Conservation (phyloP, 2,113 vertebrate genomes). For the Pterocles burchelli region DNA sequence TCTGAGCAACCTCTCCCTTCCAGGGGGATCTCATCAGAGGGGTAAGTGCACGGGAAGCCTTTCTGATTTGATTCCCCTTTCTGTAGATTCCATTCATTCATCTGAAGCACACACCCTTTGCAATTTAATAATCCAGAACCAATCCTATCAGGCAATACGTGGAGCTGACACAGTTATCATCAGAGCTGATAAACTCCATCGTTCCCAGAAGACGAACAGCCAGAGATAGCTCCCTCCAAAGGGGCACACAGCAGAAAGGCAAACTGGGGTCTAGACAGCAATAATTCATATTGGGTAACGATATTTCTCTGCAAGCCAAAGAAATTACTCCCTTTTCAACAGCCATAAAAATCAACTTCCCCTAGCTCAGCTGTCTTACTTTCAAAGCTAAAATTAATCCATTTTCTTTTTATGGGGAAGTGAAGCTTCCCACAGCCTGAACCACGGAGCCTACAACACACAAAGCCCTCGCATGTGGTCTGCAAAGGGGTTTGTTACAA, state of each 20-base stretch:
- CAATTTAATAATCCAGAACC: not conserved
- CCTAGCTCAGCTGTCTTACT: not conserved
- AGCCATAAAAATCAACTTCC: not conserved
- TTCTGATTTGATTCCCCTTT: not conserved
- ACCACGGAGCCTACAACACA: not conserved
- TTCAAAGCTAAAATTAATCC: not conserved
- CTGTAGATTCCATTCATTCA: not conserved
- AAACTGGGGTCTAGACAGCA: not conserved
- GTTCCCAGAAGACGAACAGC: not conserved
- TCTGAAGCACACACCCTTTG: not conserved
- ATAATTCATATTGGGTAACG: accelerated
- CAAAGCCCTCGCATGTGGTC: not conserved
- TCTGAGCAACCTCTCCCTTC: not conserved
- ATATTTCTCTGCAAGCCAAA: not conserved
- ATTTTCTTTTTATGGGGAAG: not conserved
- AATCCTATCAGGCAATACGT: accelerated
- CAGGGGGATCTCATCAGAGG: not conserved
- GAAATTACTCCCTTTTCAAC: not conserved
- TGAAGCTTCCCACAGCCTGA: not conserved
- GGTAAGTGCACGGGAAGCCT: accelerated
- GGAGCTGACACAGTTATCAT: not conserved
- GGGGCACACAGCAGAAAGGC: accelerated
- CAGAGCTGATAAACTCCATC: not conserved
- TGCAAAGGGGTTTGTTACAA: not conserved
- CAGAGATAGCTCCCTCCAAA: not conserved